A percentile compares a stretch with the other conserved stretches of the same genome.
These are phyloP conservation scores for Salmo trutta DNA, from an alignment of 2,797 vertebrate genomes.

Conservation along the genomic window DNA sequence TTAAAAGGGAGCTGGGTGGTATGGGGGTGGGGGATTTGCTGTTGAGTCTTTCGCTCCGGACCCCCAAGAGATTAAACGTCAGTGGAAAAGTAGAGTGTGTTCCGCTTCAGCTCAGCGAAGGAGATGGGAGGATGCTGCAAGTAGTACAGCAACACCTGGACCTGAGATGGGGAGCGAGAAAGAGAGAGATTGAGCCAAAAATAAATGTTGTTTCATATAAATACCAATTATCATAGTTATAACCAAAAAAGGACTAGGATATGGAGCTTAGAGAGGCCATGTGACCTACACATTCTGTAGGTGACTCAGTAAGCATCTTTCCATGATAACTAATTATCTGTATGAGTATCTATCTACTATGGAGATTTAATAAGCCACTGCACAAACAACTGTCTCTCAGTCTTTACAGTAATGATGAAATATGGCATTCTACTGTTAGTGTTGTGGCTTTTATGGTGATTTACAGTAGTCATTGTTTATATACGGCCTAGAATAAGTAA, in stretches of 20 bases:
- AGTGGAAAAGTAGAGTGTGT: constrained; percentile 96
- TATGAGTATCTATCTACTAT: constrained; percentile 22
- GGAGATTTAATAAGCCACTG: constrained; percentile 30
- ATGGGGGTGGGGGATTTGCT: constrained; percentile 13
- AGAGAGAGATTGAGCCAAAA: neutral
- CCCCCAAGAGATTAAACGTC: constrained; percentile 83
- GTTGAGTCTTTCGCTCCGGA: constrained; percentile 40
- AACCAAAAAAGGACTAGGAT: neutral
- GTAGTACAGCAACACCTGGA: constrained; percentile 98
- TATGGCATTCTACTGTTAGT: constrained; percentile 19
- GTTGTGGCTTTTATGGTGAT: constrained; percentile 44
- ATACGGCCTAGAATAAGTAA: constrained; percentile 34
- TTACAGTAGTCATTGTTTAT: constrained; percentile 55
- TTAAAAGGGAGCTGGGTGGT: constrained; percentile 51
- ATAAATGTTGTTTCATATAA: neutral
- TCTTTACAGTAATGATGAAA: constrained; percentile 20
- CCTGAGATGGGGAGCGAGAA: constrained; percentile 68
- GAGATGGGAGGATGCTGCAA: constrained; percentile 94
- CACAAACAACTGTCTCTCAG: constrained; percentile 37
- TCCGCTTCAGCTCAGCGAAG: constrained; percentile 94
- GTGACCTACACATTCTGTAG: neutral
- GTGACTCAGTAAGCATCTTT: constrained; percentile 1
- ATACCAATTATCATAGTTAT: neutral
- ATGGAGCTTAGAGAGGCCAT: neutral
- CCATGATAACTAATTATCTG: constrained; percentile 24